Evolutionary conservation across 2,797 vertebrate genomes (phyloP).

Genomic region (Cichlasoma orientale): DNA sequence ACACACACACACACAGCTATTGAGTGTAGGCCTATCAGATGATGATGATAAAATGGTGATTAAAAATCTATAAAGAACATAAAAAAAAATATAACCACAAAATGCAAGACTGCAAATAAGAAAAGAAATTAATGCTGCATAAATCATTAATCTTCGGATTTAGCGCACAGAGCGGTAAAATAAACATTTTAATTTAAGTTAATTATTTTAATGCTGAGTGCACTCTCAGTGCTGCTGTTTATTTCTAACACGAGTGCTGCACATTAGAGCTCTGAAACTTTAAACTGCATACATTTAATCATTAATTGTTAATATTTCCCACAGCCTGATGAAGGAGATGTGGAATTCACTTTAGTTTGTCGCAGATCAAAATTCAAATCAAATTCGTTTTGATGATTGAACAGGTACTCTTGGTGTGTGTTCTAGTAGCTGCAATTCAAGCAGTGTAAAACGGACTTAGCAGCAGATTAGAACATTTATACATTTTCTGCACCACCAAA

Average conservation of each 20-base stretch:
- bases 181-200: conserved; percentile 6
- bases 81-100: not conserved
- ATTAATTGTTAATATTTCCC: not conserved
- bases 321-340: not conserved
- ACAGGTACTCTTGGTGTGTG: not conserved
- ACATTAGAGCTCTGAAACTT: not conserved
- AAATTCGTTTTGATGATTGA: not conserved
- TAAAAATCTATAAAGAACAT: not conserved
- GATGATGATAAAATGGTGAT: not conserved
- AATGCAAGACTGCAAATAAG: not conserved
- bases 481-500: too few species aligned
- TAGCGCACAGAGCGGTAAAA: not conserved
- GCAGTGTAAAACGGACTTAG: not conserved
- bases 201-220: not conserved
- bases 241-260: not conserved
- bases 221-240: not conserved
- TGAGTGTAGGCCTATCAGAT: not conserved
- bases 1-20: not conserved
- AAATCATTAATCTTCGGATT: conserved; percentile 1
- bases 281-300: not conserved
- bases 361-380: not conserved
- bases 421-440: not conserved
- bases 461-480: not conserved
- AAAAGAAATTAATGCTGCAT: not conserved
- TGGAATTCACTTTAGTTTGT: not conserved